Evolutionary conservation across 2,888 invertebrate species (phyloP), one percentile per base, ranked within the genome.

Genomic region (Orchesella flavescens): DNA sequence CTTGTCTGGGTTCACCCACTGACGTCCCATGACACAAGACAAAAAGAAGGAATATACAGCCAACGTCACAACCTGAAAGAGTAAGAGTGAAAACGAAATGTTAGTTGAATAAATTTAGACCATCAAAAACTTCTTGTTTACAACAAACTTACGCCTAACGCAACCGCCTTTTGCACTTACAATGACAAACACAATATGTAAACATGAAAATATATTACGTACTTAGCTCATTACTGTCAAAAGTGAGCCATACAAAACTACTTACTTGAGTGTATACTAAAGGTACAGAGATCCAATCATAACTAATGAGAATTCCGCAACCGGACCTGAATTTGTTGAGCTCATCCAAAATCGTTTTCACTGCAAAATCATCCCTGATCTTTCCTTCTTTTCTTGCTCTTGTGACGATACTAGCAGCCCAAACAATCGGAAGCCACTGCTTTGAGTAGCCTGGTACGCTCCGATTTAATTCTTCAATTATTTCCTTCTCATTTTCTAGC

Each of bases 41-140:
- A 96, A 91, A 90, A 97, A 97, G 90, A 96, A 98, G 17, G 95
- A 95, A 90, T 97, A 97, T 15, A 97, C 96, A 13, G 96, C 96
- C 89, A 97, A 92, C 0, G 97, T 97, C 17, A 97, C 97, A 88
- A 97, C 96, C 92, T 92, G 44, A 63, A 65, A 43, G 21, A 23
- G n/a, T n/a, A n/a, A n/a, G n/a, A n/a, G n/a, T n/a, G 34, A 34
- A 34, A 34, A n/a, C n/a, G 34, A 34, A 34, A 34, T 34, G 34
- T 34, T 34, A 4, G 2, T 7, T 4, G 34, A 34, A 34, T 34
- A 34, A 34, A 34, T 34, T 34, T 4, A 34, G 34, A 7, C 7
- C 34, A 34, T 34, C 34, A 34, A 34, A 34, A 7, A 7, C 34
- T 34, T 34, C 34, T 34, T 34, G n/a, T 44, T 88, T 7, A 87